Percentiles rank a stretch among this genome's conserved stretches.
These are phyloP conservation scores for Trinorchestia longiramus DNA, from an alignment of 1,140 invertebrate genomes.

Conservation along the genomic window DNA sequence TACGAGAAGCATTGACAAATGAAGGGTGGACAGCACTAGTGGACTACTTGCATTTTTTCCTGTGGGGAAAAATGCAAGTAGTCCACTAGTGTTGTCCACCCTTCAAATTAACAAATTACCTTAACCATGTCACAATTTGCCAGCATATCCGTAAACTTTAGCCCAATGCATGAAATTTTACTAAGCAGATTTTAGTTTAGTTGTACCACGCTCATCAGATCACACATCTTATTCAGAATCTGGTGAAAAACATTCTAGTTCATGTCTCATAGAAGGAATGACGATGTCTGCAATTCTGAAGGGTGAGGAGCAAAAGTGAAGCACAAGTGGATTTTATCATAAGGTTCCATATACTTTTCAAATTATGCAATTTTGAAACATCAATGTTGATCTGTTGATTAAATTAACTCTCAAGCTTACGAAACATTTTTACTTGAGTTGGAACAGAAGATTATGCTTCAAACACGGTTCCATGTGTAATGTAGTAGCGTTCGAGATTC, in stretches of 20 bases:
- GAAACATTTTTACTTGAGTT: too few species aligned
- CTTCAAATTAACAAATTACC: too few species aligned
- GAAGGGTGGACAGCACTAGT: too few species aligned
- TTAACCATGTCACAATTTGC: background rate
- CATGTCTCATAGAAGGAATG: background rate
- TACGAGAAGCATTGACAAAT: background rate
- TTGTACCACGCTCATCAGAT: background rate
- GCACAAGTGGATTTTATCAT: background rate
- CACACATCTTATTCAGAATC: background rate
- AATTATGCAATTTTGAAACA: background rate
- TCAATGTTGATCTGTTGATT: background rate
- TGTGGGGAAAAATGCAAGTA: too few species aligned
- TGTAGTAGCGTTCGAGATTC: background rate
- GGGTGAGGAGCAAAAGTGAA: background rate
- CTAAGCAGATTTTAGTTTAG: background rate
- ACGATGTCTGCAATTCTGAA: background rate
- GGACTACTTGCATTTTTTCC: too few species aligned
- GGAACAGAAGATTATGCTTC: background rate
- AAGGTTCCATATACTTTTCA: background rate
- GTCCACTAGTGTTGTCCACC: too few species aligned
- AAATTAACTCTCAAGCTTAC: too few species aligned
- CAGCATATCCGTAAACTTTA: background rate
- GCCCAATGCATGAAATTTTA: background rate
- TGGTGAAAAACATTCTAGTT: background rate
- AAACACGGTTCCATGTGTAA: background rate